Base-by-base conservation (phyloP, 2,797 vertebrate species). In the Chaetodon trifasciatus region DNA sequence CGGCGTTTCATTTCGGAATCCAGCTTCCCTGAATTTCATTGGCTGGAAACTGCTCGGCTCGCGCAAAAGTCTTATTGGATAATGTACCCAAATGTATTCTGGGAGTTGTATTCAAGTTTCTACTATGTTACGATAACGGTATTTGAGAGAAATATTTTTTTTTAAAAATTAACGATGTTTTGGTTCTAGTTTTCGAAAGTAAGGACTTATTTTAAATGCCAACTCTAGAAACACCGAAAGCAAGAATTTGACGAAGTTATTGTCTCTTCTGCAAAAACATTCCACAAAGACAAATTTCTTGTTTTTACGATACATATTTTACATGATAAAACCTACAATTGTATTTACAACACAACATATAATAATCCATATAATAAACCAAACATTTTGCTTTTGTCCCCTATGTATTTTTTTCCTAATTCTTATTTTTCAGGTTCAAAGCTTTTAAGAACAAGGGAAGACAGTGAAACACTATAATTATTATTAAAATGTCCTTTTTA, bases 1-100 rank as follows among this genome's bases (percentile, higher is more conserved):
- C 80, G 6, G 84, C 84, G 65, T 66, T 24, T 80, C 73, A 52
- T 81, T 71, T 77, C 53, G 68, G 58, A 74, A 82, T 50, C n/a
- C 67, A 79, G 57, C 75, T 86, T 89, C 62, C 61, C 32, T 37
- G 4, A 57, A 70, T 81, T 35, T 83, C 68, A 95, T 96, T 95
- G 93, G 95, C 52, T 82, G 60, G 60, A 60, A 74, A 17, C 53
- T 42, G 49, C 63, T 28, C 17, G 8, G 11, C 46, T 24, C 15
- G 19, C 70, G 53, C 32, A 8, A 21, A 16, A 17, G 39, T 72
- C 17, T 65, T 49, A 95, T 94, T 95, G 92, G 94, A 28, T 61
- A 32, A 64, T 15, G 6, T 21, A 0, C 1, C 32, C 47, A 68
- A 66, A 53, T 15, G 90, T 15, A 74, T 88, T 52, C 37, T 91